These are phyloP conservation scores for Alexandromys fortis DNA, from an alignment of 2,113 vertebrate genomes.

Conservation along the genomic window DNA sequence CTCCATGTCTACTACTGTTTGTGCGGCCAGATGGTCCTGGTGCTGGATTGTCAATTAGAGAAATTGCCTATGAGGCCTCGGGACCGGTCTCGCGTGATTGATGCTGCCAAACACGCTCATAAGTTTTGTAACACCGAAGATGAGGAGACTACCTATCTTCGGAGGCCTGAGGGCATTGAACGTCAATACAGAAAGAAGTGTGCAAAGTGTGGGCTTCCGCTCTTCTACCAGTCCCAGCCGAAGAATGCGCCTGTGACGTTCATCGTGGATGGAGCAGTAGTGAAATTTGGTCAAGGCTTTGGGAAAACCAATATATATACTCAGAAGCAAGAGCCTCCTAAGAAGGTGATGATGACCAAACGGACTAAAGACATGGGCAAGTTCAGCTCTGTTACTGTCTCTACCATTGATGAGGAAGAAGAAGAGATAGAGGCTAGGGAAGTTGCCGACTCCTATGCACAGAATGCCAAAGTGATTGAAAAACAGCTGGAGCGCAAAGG, in stretches of 20 bases:
- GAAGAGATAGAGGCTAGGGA: too few relatives aligned
- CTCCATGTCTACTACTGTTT: constrained; percentile 97
- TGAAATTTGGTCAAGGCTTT: constrained; percentile 97
- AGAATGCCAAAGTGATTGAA: too few relatives aligned
- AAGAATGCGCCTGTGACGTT: constrained; percentile 95
- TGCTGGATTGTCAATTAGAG: constrained; percentile 96
- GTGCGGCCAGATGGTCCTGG: constrained; percentile 97
- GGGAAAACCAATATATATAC: constrained; percentile 97
- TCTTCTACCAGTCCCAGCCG: constrained; percentile 97
- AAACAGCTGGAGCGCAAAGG: constrained; percentile 98
- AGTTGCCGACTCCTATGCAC: too few relatives aligned
- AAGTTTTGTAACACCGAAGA: constrained; percentile 98
- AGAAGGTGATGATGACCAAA: too few relatives aligned
- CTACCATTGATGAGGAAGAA: too few relatives aligned
- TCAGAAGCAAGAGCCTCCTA: constrained; percentile 96
- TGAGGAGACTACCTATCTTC: constrained; percentile 93
- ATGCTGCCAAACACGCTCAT: constrained; percentile 97
- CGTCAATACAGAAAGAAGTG: too few relatives aligned
- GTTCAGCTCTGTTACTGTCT: too few relatives aligned
- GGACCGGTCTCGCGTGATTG: constrained; percentile 94
- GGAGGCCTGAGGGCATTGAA: too few relatives aligned
- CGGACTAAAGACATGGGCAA: too few relatives aligned
- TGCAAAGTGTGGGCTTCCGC: constrained; percentile 93
- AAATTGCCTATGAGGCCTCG: constrained; percentile 97
- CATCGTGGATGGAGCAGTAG: constrained; percentile 95